Base-by-base conservation (phyloP, 2,113 vertebrate genomes). In the Hyperoodon ampullatus region DNA sequence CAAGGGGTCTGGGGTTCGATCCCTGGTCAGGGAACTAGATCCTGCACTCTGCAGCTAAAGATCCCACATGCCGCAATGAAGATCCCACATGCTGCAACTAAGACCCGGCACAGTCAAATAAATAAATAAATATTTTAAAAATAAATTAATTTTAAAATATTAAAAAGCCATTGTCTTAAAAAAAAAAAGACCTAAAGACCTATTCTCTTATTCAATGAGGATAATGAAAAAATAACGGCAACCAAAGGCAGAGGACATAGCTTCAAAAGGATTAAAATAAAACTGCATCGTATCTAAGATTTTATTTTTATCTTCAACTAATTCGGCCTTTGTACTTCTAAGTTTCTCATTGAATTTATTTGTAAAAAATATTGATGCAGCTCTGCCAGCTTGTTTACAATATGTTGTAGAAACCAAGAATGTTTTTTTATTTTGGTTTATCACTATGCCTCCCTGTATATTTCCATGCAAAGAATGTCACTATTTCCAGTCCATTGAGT, bases 381-480 rank as follows among this genome's bases (percentile, higher is more conserved):
- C 95, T 83, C 89, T 98, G 66, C 96, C 80, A 97, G 75, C 93
- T 96, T 98, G 77, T 96, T 97, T 97, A 93, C 58, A 96, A 71
- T 86, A n/a, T 47, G 50, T 87, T 96, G 78, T 77, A 97, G 90
- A 83, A 95, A 88, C 55, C 96, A 53, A 92, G 80, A 74, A 3
- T 78, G 94, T 95, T 97, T 91, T 95, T 92, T 61, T 97, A 95
- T 97, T 97, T 95, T 66, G 53, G 91, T 89, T 88, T 96, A 66
- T 95, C 92, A 94, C 21, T 55, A 65, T 72, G 68, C 77, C 80
- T 77, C n/a, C 85, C 92, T 97, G 47, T 96, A 11, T 60, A 95
- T 70, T 90, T 95, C 96, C 44, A 60, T 94, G 89, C 21, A 75
- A 39, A 91, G 35, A 95, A 94, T 83, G 84, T 89, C 75, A 92